Evolutionary conservation across 2,797 vertebrate species (phyloP), one percentile per base, ranked within the genome.

Genomic region (Manis pentadactyla): DNA sequence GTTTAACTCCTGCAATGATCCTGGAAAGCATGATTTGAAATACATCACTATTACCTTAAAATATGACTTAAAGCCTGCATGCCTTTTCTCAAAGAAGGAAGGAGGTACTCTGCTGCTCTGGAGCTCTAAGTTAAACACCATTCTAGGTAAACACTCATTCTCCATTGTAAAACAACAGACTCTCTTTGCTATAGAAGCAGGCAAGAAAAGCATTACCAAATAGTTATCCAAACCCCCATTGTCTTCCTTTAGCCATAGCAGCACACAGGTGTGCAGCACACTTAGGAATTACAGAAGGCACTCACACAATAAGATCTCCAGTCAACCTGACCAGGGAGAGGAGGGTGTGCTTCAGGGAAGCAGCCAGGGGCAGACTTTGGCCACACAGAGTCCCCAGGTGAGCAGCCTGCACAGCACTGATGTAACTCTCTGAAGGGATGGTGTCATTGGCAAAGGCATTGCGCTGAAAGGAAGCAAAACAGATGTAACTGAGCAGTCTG

Each of bases 371-470:
- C 94, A 99, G 98, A 25, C 99, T 99, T 97, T 99, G 99, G 98
- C 99, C 99, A 98, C 99, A 99, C 17, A 99, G 98, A 1, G 99
- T 99, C 23, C 99, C 99, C 14, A 99, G 98, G 96, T 99, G 99
- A 66, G 99, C 99, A 0, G 99, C 99, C 98, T 99, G 99, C 75
- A 99, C 99, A 0, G 99, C 99, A 14, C 99, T 99, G 98, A 99
- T 99, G 98, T 99, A 99, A 98, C 99, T 99, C 97, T 99, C 99
- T 0, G 99, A 99, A 0, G 99, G 99, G 96, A 99, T 99, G 14
- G 99, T 99, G 97, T 99, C 99, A 15, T 99, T 99, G 61, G 99
- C 99, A 96, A 99, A 99, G 5, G 99, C 99, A 15, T 99, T 99
- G 97, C 99, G 99, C 99, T 99, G 96, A 31, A 84, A 97, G 83